Conservation (phyloP, 2,888 invertebrate species). For the Diaprepes abbreviatus region DNA sequence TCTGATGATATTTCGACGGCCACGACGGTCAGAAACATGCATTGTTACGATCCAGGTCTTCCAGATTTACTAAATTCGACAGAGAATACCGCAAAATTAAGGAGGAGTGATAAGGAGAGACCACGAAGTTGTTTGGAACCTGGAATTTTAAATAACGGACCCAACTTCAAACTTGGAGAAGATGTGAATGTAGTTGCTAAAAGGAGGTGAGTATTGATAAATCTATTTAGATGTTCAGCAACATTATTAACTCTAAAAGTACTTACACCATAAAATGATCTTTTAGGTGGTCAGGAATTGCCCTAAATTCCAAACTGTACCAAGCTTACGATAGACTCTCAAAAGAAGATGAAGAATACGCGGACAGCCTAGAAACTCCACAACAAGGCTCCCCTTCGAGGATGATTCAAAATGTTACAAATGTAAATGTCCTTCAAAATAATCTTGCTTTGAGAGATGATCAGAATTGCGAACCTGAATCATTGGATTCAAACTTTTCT, state of each 20-base stretch:
- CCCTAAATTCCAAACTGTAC: slow-evolving; percentile 78
- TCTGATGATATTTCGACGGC: slow-evolving; percentile 65
- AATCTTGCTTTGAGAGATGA: slow-evolving; percentile 50
- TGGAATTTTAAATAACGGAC: slow-evolving; percentile 56
- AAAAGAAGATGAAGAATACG: slow-evolving; percentile 78
- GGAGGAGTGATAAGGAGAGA: slow-evolving; percentile 67
- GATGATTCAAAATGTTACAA: slow-evolving; percentile 19
- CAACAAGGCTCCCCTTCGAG: slow-evolving; percentile 14
- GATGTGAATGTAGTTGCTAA: slow-evolving; percentile 63
- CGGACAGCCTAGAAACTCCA: slow-evolving; percentile 79
- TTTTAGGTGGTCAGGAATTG: slow-evolving; percentile 77
- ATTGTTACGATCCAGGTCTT: slow-evolving; percentile 62
- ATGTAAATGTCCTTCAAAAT: slow-evolving; percentile 18
- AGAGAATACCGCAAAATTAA: slow-evolving; percentile 62
- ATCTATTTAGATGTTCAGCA: background rate
- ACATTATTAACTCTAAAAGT: too few species aligned
- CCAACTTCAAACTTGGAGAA: slow-evolving; percentile 64
- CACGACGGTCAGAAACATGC: slow-evolving; percentile 70
- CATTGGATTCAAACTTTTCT: slow-evolving; percentile 63
- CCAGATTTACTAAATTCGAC: slow-evolving; percentile 72
- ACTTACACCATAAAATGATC: too few species aligned
- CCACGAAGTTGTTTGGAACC: slow-evolving; percentile 81
- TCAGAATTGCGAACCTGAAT: slow-evolving; percentile 59
- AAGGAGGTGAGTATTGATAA: slow-evolving; percentile 33
- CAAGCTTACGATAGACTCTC: slow-evolving; percentile 80